phyloP scores from a whole-genome alignment of 1,140 invertebrate species.

The Heliconius nattereri region DNA sequence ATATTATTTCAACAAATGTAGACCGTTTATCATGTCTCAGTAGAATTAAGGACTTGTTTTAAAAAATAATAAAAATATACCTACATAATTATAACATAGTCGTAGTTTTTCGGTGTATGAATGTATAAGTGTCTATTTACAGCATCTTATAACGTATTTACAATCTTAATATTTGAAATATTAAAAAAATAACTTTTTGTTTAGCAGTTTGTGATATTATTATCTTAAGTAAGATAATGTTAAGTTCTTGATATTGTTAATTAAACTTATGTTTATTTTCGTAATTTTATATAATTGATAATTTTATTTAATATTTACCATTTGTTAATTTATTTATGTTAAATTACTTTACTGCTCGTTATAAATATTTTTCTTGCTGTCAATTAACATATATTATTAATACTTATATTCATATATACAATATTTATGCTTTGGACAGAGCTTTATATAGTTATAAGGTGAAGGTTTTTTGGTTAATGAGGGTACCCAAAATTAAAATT shows the following conservation, averaged over 20 bases:
- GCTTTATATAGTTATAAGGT: not conserved
- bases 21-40: too few species aligned
- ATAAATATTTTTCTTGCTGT: not conserved
- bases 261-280: too few species aligned
- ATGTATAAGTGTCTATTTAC: conserved; percentile 5
- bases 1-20: too few species aligned
- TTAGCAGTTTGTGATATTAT: too few species aligned
- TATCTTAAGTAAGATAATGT: too few species aligned
- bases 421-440: not conserved
- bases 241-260: too few species aligned
- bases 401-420: not conserved
- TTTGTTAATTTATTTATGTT: too few species aligned
- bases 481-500: conserved; percentile 2
- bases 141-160: not conserved
- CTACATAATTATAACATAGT: not conserved
- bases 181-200: too few species aligned
- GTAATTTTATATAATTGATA: too few species aligned
- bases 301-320: too few species aligned
- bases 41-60: too few species aligned
- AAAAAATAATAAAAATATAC: not conserved
- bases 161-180: not conserved
- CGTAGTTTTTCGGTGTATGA: not conserved
- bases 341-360: not conserved
- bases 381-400: not conserved
- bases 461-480: not conserved